Evolutionary conservation across 2,113 vertebrate species (phyloP).

Genomic region (Euleptes europaea): DNA sequence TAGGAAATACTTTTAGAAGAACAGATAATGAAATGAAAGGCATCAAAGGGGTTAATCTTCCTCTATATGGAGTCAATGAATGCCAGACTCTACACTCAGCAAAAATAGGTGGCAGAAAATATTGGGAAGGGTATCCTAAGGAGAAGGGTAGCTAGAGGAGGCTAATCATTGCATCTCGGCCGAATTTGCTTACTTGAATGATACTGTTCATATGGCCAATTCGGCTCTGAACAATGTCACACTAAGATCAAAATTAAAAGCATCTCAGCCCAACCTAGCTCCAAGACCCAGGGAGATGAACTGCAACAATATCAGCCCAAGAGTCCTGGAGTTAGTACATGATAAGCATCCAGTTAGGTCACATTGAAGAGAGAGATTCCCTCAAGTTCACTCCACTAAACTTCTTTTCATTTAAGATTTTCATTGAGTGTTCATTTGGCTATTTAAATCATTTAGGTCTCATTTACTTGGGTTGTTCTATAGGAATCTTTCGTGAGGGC

Average conservation of each 20-base stretch:
- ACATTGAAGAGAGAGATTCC: not conserved
- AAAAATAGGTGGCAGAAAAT: not conserved
- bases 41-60: not conserved
- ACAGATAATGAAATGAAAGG: no score
- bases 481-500: not conserved
- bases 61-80: not conserved
- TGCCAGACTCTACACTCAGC: not conserved
- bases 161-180: no score
- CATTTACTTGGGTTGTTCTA: not conserved
- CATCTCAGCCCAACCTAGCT: no score
- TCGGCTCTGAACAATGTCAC: no score
- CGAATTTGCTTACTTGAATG: no score
- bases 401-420: slow-evolving; percentile 17
- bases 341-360: not conserved
- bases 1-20: no score
- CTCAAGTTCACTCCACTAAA: not conserved
- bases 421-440: not conserved
- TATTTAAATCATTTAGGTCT: not conserved
- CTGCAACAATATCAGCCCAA: no score
- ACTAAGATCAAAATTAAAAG: no score
- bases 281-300: no score
- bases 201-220: no score
- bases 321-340: not conserved
- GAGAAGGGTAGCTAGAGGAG: no score
- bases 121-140: not conserved